Conservation (phyloP, 2,113 vertebrate genomes). For the Silurus asotus region DNA sequence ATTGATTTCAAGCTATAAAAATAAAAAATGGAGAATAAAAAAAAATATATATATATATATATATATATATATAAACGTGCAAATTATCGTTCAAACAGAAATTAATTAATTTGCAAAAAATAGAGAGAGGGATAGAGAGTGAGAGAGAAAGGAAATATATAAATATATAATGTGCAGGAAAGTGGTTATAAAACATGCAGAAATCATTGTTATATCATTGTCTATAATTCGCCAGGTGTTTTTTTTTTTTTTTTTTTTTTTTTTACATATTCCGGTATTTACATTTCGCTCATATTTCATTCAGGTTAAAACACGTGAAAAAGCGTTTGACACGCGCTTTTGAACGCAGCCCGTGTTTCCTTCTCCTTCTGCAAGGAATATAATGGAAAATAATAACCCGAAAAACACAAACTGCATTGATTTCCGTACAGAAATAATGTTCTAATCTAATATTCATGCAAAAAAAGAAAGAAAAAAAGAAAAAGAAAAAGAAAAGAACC, state of each 20-base stretch:
- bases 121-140: background rate
- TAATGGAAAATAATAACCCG: no score
- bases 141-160: background rate
- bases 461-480: no score
- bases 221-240: background rate
- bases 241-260: no score
- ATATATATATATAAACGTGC: no score
- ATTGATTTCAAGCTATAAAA: background rate
- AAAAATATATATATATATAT: no score
- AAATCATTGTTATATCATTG: no score
- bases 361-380: no score
- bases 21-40: background rate
- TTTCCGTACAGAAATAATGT: background rate
- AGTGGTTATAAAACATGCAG: background rate
- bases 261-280: background rate
- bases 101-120: background rate
- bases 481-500: background rate
- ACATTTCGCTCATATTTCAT: background rate
- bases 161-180: background rate
- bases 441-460: no score
- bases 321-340: background rate
- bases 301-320: no score
- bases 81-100: background rate
- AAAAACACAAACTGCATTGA: background rate
- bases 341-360: background rate